phyloP scores from a whole-genome alignment of 2,113 vertebrate species.

The Chaenocephalus aceratus region DNA sequence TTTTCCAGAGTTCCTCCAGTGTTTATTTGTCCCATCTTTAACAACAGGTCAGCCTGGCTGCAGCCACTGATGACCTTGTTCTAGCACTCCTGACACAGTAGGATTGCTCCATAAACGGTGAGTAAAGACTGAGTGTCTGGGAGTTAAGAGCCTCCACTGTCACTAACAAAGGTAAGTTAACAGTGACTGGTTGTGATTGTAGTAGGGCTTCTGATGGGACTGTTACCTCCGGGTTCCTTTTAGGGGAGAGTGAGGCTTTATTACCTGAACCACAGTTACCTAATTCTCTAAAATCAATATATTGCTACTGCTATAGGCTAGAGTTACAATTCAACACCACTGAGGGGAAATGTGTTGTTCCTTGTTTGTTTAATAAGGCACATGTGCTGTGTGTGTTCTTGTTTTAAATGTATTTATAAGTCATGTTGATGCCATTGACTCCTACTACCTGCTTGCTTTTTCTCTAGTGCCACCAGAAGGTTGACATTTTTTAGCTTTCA shows the following conservation, averaged over 20 bases:
- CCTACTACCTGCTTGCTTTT: background rate
- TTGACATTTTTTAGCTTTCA: too few relatives aligned
- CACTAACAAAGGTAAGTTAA: slow-evolving; percentile 81
- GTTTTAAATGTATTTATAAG: background rate
- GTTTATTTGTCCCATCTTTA: slow-evolving; percentile 79
- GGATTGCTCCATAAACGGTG: slow-evolving; percentile 78
- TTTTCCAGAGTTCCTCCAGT: slow-evolving; percentile 68
- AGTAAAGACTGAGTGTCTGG: slow-evolving; percentile 68
- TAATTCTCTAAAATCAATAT: slow-evolving; percentile 57
- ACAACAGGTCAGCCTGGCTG: slow-evolving; percentile 71
- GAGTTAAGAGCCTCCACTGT: slow-evolving; percentile 71
- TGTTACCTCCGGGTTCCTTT: slow-evolving; percentile 44
- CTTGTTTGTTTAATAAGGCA: background rate
- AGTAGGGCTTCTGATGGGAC: slow-evolving; percentile 47
- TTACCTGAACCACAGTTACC: slow-evolving; percentile 38
- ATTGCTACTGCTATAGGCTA: slow-evolving; percentile 25
- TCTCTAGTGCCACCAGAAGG: background rate
- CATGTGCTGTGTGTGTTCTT: background rate
- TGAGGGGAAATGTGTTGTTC: slow-evolving; percentile 18
- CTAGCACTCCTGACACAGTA: slow-evolving; percentile 70
- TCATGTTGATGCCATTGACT: background rate
- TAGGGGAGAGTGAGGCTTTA: slow-evolving; percentile 42
- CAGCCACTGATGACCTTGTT: slow-evolving; percentile 80
- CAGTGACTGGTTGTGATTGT: slow-evolving; percentile 68
- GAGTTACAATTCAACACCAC: slow-evolving; percentile 20